Percentiles rank a stretch among this genome's conserved stretches.
These are phyloP conservation scores for Stigmatopora nigra DNA, from an alignment of 2,113 vertebrate species.

Conservation along the genomic window DNA sequence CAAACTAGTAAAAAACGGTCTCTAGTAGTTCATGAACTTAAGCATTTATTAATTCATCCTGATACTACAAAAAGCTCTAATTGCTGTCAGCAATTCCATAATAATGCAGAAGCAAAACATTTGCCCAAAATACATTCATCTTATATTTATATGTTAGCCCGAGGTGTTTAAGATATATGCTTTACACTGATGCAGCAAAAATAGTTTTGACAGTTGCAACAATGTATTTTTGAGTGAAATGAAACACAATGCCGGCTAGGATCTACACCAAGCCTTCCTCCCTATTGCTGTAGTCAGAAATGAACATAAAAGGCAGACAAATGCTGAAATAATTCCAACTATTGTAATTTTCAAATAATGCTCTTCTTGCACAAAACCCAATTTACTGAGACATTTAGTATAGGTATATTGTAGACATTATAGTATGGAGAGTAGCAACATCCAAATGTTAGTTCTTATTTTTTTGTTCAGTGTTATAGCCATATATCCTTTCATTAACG, in stretches of 20 bases:
- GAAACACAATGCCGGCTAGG: background rate
- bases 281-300: background rate
- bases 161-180: background rate
- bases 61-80: background rate
- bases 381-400: background rate
- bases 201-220: background rate
- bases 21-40: background rate
- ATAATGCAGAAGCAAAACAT: background rate
- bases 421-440: background rate
- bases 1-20: background rate
- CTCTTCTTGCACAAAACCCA: too few species aligned
- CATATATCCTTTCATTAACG: background rate
- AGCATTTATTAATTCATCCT: background rate
- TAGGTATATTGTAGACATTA: background rate
- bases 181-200: background rate
- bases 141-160: background rate
- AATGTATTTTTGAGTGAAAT: background rate
- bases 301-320: slow-evolving; percentile 2
- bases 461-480: background rate
- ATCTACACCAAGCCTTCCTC: background rate
- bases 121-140: background rate
- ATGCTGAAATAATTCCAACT: background rate
- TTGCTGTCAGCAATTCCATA: slow-evolving; percentile 2
- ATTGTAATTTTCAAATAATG: too few species aligned
- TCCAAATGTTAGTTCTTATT: background rate